Percentiles rank a stretch among this genome's conserved stretches.
These are phyloP conservation scores for Hippopotamyrus pictus DNA, from an alignment of 2,797 vertebrate genomes.

Conservation along the genomic window DNA sequence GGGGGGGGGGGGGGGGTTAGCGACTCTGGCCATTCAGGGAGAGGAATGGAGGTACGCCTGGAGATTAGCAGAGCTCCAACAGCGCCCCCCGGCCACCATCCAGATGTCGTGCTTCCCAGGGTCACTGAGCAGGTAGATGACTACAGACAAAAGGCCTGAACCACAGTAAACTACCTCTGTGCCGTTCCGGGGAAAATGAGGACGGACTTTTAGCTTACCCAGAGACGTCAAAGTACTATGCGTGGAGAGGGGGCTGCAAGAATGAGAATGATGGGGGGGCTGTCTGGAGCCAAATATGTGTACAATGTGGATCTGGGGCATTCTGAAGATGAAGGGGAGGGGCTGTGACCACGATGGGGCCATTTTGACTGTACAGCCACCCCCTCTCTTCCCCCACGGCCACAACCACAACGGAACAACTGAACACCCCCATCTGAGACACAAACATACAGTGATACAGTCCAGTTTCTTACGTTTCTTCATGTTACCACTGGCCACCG, in stretches of 20 bases:
- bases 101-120: not conserved
- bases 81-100: too few relatives aligned
- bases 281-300: not conserved
- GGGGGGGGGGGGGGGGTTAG: not conserved
- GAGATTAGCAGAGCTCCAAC: not conserved
- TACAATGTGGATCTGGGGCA: not conserved
- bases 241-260: not conserved
- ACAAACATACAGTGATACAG: not conserved
- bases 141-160: not conserved
- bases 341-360: not conserved
- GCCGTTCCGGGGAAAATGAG: not conserved
- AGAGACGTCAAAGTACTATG: not conserved
- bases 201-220: not conserved
- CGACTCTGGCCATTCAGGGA: not conserved
- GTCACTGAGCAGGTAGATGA: not conserved
- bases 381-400: not conserved
- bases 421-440: not conserved
- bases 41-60: not conserved
- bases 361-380: not conserved
- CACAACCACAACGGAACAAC: not conserved
- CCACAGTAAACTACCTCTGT: not conserved
- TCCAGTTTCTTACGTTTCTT: not conserved
- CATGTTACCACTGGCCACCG: not conserved
- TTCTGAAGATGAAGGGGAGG: not conserved
- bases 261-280: not conserved